phyloP scores from a whole-genome alignment of 2,113 vertebrate species.

The Herpetotheres cachinnans region DNA sequence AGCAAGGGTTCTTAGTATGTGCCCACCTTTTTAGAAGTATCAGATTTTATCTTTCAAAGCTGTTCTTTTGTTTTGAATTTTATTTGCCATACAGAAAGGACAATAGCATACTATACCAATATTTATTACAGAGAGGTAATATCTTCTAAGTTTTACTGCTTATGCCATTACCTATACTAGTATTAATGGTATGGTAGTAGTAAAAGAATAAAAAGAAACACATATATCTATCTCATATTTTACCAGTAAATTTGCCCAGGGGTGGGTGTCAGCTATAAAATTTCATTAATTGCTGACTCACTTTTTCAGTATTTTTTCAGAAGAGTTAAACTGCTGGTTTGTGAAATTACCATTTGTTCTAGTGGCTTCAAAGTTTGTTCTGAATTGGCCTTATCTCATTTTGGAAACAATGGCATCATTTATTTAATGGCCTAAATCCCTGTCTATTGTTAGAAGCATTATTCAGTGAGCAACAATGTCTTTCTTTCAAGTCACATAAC shows the following conservation, averaged over 20 bases:
- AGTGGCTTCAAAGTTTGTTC: background rate
- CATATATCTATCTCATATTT: background rate
- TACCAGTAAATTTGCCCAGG: background rate
- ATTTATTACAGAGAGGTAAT: background rate
- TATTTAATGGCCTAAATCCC: background rate
- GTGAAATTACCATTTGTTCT: background rate
- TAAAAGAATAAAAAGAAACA: background rate
- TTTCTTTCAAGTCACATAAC: background rate
- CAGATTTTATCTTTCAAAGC: background rate
- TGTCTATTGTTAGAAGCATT: background rate
- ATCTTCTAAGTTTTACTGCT: background rate
- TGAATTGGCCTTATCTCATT: background rate
- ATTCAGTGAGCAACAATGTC: background rate
- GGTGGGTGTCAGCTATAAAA: background rate
- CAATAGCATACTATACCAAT: background rate
- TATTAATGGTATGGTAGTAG: background rate
- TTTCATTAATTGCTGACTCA: background rate
- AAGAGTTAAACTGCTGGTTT: background rate
- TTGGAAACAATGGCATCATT: background rate
- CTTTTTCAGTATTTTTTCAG: background rate
- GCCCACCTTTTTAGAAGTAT: background rate
- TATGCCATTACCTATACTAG: background rate
- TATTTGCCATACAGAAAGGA: background rate
- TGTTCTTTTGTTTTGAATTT: background rate
- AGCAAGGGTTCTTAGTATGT: background rate